These are phyloP conservation scores for Dermolepida albohirtum DNA, from an alignment of 2,888 invertebrate genomes.

Conservation along the genomic window DNA sequence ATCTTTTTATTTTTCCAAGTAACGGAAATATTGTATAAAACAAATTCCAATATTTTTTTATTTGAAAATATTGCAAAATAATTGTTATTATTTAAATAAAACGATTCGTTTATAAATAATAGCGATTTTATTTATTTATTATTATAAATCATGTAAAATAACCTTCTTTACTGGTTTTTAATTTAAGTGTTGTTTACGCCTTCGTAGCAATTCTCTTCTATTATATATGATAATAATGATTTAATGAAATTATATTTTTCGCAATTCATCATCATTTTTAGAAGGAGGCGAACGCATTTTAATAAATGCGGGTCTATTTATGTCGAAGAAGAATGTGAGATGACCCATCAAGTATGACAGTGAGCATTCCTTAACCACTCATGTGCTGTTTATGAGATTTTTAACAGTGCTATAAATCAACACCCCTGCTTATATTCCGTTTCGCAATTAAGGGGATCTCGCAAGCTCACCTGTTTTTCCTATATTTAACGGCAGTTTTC, in stretches of 20 bases:
- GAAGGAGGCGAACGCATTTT: constrained; percentile 44
- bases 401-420: constrained; percentile 69
- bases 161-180: not conserved
- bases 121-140: too few relatives aligned
- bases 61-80: not conserved
- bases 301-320: constrained; percentile 57
- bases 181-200: not conserved
- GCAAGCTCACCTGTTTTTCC: constrained; percentile 29
- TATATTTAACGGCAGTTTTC: not conserved
- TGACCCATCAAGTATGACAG: constrained; percentile 65
- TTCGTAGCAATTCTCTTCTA: not conserved
- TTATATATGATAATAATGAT: constrained; percentile 7
- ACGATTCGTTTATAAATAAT: too few relatives aligned
- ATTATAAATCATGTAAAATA: too few relatives aligned
- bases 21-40: too few relatives aligned
- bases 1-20: too few relatives aligned
- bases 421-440: constrained; percentile 63
- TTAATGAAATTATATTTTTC: constrained; percentile 9
- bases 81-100: too few relatives aligned
- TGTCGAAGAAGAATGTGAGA: constrained; percentile 59
- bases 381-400: constrained; percentile 69
- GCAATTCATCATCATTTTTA: constrained; percentile 33
- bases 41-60: too few relatives aligned
- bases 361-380: constrained; percentile 63
- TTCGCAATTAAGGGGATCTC: constrained; percentile 63